Conservation (phyloP, 2,113 vertebrate genomes). For the Tachysurus fulvidraco region DNA sequence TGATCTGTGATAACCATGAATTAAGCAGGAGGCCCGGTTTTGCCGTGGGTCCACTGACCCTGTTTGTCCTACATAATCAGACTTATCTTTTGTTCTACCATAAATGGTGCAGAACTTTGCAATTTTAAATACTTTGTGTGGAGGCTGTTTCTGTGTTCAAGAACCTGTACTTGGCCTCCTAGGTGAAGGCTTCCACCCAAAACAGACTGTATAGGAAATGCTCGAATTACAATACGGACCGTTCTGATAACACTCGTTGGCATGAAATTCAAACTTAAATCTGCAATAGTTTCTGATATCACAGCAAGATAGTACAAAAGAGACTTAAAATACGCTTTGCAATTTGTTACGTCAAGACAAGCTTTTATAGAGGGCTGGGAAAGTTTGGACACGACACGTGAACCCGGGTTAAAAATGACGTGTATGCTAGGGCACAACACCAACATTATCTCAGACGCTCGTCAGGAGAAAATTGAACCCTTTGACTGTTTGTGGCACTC, state of each 20-base stretch:
- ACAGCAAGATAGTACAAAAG: neutral
- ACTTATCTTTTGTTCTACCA: constrained; percentile 32
- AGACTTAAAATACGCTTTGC: neutral
- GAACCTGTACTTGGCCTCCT: constrained; percentile 1
- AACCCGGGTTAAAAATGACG: neutral
- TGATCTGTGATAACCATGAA: constrained; percentile 28
- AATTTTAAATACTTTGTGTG: constrained; percentile 11
- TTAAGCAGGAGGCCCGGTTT: constrained; percentile 26
- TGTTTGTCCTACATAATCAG: constrained; percentile 36
- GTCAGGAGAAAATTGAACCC: neutral
- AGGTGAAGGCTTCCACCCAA: neutral
- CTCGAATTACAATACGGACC: neutral
- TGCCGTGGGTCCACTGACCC: constrained; percentile 13
- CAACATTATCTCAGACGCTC: neutral
- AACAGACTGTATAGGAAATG: constrained; percentile 18
- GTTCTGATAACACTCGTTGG: constrained; percentile 1
- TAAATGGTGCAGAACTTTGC: constrained; percentile 43
- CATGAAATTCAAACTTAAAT: neutral
- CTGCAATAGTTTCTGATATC: neutral
- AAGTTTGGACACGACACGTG: neutral
- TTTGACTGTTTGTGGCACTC: neutral
- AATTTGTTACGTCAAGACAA: neutral
- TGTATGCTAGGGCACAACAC: neutral
- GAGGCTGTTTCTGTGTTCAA: neutral
- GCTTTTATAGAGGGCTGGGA: constrained; percentile 12